Percentiles rank a stretch among this genome's conserved stretches.
These are phyloP conservation scores for Phoeniculus purpureus DNA, from an alignment of 2,797 vertebrate species.

Conservation along the genomic window DNA sequence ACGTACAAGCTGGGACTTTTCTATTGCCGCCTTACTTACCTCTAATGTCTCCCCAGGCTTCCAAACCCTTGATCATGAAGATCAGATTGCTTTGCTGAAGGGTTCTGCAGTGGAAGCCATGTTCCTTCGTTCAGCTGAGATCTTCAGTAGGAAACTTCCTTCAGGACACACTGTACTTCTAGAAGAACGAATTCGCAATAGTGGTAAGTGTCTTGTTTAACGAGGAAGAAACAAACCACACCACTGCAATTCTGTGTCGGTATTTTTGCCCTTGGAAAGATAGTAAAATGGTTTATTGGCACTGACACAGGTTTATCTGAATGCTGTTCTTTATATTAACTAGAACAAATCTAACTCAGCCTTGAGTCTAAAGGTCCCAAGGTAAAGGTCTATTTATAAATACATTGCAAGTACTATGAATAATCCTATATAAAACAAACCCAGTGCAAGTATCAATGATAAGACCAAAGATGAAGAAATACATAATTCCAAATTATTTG, in stretches of 20 bases:
- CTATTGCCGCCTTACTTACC: background rate
- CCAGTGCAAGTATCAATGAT: background rate
- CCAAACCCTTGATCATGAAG: conserved; percentile 93
- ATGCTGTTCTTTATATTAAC: background rate
- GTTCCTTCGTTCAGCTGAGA: conserved; percentile 96
- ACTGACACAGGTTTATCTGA: background rate
- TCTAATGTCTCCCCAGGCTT: conserved; percentile 82
- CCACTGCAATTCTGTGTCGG: background rate
- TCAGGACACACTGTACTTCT: conserved; percentile 85
- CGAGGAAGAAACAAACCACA: background rate
- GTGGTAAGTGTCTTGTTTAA: conserved; percentile 81
- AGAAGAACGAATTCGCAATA: conserved; percentile 93
- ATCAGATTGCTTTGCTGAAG: conserved; percentile 97
- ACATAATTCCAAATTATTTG: background rate
- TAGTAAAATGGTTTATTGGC: background rate
- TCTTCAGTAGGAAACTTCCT: conserved; percentile 91
- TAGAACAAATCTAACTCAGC: background rate
- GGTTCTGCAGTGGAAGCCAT: conserved; percentile 98
- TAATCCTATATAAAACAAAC: background rate
- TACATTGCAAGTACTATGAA: background rate
- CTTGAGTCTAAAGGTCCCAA: conserved; percentile 31
- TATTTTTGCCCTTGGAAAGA: background rate
- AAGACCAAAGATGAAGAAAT: background rate
- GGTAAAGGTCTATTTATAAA: conserved; percentile 29
- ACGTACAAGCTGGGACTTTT: accelerated